These are phyloP conservation scores for Galaxea fascicularis DNA, from an alignment of 92 coral and sea anemone species.

Conservation along the genomic window DNA sequence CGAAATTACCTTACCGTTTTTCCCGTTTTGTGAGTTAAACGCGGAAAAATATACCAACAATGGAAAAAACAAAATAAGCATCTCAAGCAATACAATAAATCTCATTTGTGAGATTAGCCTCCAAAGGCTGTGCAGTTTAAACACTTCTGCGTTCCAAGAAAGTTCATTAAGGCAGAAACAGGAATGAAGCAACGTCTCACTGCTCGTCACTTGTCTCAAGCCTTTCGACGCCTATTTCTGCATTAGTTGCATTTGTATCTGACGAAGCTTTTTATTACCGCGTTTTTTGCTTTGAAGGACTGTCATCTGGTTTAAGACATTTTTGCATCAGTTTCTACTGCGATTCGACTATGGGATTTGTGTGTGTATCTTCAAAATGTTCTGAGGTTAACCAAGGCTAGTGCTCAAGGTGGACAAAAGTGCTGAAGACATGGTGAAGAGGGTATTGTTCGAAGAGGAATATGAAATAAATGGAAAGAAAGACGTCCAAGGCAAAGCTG, in stretches of 20 bases:
- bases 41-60: conserved; percentile 38
- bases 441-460: no score
- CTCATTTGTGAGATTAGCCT: not conserved
- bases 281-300: not conserved
- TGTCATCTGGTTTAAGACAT: not conserved
- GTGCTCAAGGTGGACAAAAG: no score
- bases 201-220: no score
- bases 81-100: conserved; percentile 4
- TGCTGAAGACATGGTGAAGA: no score
- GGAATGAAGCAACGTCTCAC: not conserved
- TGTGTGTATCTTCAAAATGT: no score
- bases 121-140: not conserved
- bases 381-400: no score
- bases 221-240: not conserved
- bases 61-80: conserved; percentile 20
- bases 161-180: not conserved
- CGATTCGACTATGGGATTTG: not conserved
- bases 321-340: not conserved
- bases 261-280: not conserved
- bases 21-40: conserved; percentile 26
- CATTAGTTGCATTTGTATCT: not conserved
- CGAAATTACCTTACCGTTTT: not conserved
- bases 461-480: no score
- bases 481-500: no score
- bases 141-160: not conserved